Evolutionary conservation across 1,140 invertebrate genomes (phyloP), one percentile per base, ranked within the genome.

Genomic region (Tetragnatha versicolor): DNA sequence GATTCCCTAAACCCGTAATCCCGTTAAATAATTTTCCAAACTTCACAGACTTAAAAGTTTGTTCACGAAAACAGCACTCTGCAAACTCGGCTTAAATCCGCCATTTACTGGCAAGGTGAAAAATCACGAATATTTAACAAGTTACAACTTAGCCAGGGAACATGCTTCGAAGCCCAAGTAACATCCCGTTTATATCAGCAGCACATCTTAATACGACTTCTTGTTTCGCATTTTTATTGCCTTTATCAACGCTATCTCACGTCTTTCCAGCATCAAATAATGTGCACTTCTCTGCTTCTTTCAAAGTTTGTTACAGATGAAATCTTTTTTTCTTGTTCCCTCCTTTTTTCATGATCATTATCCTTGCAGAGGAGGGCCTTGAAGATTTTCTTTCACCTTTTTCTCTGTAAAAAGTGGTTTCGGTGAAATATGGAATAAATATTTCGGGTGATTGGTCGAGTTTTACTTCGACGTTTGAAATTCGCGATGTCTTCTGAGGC

Each of bases 71-170:
- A 65, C 39, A 65, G n/a, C n/a, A 65, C 61, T 2, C 33, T 31
- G 27, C 35, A 29, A 65, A 42, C 9, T 39, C 33, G 7, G n/a
- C 5, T 10, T 42, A 37, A 27, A 27, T 14, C 61, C 17, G 33
- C 22, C 27, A 42, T 14, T 65, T 31, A 14, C 37, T 42, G 27
- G n/a, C 35, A 65, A 65, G 37, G 10, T 45, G 37, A 27, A 65
- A n/a, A 65, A 65, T 65, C 61, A 65, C 61, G 61, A 45, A 65
- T 65, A 65, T 42, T 65, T 65, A 65, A 65, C 61, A 65, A 65
- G 37, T 42, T 42, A 14, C 37, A 65, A 45, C 39, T 65, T 42
- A n/a, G 25, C 33, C 35, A 27, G 39, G 27, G 35, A 42, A 45
- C 61, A 45, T 65, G 27, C 22, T 42, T 65, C 61, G 27, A 65